Conservation (phyloP, 2,797 vertebrate species). For the Enteromius viviparus region DNA sequence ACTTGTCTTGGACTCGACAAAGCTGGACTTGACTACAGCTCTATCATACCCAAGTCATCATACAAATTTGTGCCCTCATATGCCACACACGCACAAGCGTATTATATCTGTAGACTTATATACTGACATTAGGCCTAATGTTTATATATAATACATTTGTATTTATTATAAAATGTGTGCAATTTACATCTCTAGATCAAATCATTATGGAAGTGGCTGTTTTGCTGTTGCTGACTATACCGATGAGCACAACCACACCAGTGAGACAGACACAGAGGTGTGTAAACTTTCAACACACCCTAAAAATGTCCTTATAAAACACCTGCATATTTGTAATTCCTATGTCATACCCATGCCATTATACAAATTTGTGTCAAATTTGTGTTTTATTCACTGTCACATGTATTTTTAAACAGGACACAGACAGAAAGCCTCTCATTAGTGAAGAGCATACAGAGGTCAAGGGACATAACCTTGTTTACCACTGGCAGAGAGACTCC, state of each 20-base stretch:
- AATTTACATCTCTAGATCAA: constrained; percentile 58
- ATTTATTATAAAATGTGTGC: background rate
- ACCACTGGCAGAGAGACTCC: background rate
- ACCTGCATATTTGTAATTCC: too few species aligned
- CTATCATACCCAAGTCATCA: too few species aligned
- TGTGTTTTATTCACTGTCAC: background rate
- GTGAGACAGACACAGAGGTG: constrained; percentile 59
- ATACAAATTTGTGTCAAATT: too few species aligned
- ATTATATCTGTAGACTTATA: background rate
- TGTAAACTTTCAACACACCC: background rate
- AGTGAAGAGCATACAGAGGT: constrained; percentile 45
- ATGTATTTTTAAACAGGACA: constrained; percentile 59
- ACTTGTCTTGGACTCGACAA: too few species aligned
- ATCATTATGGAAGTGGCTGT: constrained; percentile 73
- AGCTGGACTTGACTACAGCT: too few species aligned
- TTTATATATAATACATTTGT: background rate
- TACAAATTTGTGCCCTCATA: too few species aligned
- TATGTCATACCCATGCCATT: too few species aligned
- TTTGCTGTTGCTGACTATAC: constrained; percentile 71
- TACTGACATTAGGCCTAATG: background rate
- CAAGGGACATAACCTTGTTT: constrained; percentile 53
- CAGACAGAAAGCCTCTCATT: constrained; percentile 48
- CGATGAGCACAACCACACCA: constrained; percentile 66
- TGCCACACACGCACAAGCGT: too few species aligned
- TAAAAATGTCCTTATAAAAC: too few species aligned